These are phyloP conservation scores for Euura lappo DNA, from an alignment of 1,140 invertebrate species.

Conservation along the genomic window DNA sequence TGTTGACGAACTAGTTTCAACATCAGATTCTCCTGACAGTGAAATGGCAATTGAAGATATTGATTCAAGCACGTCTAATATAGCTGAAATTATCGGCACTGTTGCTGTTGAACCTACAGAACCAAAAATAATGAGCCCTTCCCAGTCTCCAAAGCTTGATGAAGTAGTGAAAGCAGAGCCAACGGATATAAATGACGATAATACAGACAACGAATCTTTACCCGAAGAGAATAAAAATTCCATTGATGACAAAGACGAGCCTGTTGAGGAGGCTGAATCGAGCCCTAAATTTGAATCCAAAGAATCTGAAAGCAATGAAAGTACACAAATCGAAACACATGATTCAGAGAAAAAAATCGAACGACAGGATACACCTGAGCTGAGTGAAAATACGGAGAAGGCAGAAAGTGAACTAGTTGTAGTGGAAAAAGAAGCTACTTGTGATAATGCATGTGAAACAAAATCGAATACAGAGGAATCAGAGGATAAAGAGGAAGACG, in stretches of 20 bases:
- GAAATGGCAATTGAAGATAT: conserved; percentile 55
- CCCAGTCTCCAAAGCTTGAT: conserved; percentile 26
- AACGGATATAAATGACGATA: conserved; percentile 12
- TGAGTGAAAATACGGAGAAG: conserved; percentile 33
- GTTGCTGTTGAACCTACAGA: conserved; percentile 43
- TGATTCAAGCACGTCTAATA: conserved; percentile 53
- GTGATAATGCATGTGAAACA: conserved; percentile 12
- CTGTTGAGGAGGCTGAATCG: background rate
- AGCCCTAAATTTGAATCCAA: conserved; percentile 7
- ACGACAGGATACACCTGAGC: conserved; percentile 36
- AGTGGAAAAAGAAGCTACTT: conserved; percentile 18
- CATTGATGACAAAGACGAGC: background rate
- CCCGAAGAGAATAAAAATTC: background rate
- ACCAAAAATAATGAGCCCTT: conserved; percentile 37
- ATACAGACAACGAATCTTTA: conserved; percentile 20
- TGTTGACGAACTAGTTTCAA: conserved; percentile 37
- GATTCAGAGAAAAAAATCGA: background rate
- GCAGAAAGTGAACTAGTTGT: conserved; percentile 23
- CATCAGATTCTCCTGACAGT: conserved; percentile 46
- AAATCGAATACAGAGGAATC: conserved; percentile 26
- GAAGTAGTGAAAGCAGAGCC: conserved; percentile 33
- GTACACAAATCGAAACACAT: conserved; percentile 15
- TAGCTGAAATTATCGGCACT: conserved; percentile 56
- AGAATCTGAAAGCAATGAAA: conserved; percentile 23
- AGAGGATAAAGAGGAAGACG: conserved; percentile 29